Conservation (phyloP, 2,888 invertebrate species). For the Leucophenga maculata region DNA sequence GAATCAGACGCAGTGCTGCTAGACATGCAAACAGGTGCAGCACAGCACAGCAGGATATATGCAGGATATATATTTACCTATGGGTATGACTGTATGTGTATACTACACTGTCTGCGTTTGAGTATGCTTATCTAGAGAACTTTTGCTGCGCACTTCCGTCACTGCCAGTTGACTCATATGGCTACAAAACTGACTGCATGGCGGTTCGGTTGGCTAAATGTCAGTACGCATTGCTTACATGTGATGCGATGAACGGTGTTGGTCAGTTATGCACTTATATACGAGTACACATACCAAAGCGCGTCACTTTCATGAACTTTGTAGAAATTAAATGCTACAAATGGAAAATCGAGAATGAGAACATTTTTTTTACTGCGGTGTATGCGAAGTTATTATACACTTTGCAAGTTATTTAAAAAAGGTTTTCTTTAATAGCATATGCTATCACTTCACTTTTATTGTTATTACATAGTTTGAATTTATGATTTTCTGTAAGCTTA, state of each 20-base stretch:
- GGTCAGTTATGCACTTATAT: neutral
- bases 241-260: neutral
- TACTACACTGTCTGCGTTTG: neutral
- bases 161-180: slow-evolving; percentile 1
- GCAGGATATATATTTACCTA: no score
- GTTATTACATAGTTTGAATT: no score
- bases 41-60: no score
- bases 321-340: neutral
- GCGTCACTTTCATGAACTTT: neutral
- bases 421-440: no score
- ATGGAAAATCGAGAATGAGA: no score
- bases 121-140: slow-evolving; percentile 20
- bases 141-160: slow-evolving; percentile 7
- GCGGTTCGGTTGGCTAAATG: neutral
- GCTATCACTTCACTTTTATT: no score
- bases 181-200: neutral
- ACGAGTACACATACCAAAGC: neutral
- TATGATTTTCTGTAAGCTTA: no score
- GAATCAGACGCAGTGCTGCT: slow-evolving; percentile 44
- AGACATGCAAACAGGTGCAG: slow-evolving; percentile 35
- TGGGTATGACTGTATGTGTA: no score
- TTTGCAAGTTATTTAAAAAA: no score
- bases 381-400: neutral
- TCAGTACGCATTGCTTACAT: neutral
- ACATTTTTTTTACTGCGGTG: neutral